Evolutionary conservation across 1,140 invertebrate genomes (phyloP).

Genomic region (Lasaia peninsularis): DNA sequence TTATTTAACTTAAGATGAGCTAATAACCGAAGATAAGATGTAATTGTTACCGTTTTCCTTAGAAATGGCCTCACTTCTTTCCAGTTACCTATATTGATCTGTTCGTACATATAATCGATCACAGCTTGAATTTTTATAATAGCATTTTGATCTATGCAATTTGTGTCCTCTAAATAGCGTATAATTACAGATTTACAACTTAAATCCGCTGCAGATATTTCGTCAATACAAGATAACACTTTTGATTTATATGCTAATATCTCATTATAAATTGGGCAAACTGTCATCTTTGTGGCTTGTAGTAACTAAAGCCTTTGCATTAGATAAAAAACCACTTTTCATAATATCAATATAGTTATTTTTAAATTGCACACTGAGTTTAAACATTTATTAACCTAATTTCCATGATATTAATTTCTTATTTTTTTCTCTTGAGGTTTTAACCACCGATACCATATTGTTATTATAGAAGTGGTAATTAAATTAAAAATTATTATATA

Average conservation of each 20-base stretch:
- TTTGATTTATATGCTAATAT: conserved; percentile 38
- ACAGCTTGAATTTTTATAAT: conserved; percentile 74
- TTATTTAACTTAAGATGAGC: conserved; percentile 33
- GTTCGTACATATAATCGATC: conserved; percentile 87
- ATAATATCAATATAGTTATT: no score
- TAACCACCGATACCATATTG: no score
- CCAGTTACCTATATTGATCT: conserved; percentile 91
- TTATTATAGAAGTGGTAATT: no score
- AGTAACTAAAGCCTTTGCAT: no score
- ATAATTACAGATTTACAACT: conserved; percentile 43
- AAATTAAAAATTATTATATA: no score
- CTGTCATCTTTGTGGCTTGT: no score
- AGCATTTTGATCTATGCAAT: conserved; percentile 28
- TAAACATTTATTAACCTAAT: no score
- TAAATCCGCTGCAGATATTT: conserved; percentile 49
- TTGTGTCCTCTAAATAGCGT: conserved; percentile 34
- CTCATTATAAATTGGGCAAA: conserved; percentile 20
- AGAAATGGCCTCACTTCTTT: conserved; percentile 82
- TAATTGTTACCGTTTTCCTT: conserved; percentile 81
- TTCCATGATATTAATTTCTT: no score
- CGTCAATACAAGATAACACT: conserved; percentile 37
- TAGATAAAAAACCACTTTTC: no score
- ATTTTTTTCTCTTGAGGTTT: no score
- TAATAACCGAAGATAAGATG: conserved; percentile 77
- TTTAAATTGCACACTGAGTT: no score